Evolutionary conservation across 2,113 vertebrate species (phyloP), one percentile per base, ranked within the genome.

Genomic region (Fulica atra): DNA sequence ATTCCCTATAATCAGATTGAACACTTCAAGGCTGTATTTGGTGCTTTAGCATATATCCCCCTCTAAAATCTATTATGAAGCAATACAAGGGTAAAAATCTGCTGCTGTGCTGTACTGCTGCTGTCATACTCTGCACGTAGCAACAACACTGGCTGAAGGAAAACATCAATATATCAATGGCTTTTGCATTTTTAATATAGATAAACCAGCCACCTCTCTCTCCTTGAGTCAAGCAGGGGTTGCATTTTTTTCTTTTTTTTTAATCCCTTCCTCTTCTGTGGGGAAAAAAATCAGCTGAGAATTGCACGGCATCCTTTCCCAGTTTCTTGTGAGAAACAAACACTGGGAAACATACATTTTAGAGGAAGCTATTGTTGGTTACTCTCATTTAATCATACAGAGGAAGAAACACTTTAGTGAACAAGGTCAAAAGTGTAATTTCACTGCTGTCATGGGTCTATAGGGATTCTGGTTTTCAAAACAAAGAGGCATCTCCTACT

Each of bases 371-470:
- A 82, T 81, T 86, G 63, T 79, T 20, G 28, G 79, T 53, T 79
- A 78, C 57, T 81, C 73, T 78, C 85, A 81, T 92, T 93, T 95
- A 95, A 95, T 91, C 95, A 94, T 38, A 94, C 69, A 86, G 68
- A 94, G 85, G 96, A 96, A 94, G 82, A 86, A 96, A 91, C 70
- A 96, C 88, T 91, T 96, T 87, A 92, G 38, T 36, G 65, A 96
- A 80, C 76, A 93, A 93, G 92, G 89, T 93, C 93, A 95, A 81
- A 93, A 92, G 23, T 88, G 86, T 92, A 92, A 97, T 96, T 96
- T 94, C 91, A 66, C 82, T 76, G 81, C 54, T 96, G 91, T 95
- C 93, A 86, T 31, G 44, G 33, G 86, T 84, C 93, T 88, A 36
- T 50, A 93, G 73, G 76, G 96, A 97, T 91, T 53, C 33, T 16